phyloP scores from a whole-genome alignment of 2,888 invertebrate genomes.

The Drosophila anomelani region DNA sequence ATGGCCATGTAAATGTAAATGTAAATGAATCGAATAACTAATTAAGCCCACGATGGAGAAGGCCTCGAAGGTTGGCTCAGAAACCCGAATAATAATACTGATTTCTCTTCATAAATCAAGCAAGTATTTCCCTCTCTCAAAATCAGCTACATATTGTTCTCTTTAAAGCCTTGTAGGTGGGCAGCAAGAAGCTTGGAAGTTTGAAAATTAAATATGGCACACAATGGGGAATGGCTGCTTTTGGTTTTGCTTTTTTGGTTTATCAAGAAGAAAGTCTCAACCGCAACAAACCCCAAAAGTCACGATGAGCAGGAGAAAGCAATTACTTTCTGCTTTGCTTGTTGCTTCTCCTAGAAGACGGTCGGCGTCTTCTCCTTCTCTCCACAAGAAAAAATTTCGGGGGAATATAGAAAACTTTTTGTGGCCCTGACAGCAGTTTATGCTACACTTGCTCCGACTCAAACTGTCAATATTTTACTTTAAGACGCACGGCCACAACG shows the following conservation, averaged over 20 bases:
- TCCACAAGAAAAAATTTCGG: slow-evolving; percentile 10
- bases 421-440: slow-evolving; percentile 64
- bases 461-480: slow-evolving; percentile 80
- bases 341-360: slow-evolving; percentile 62
- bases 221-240: slow-evolving; percentile 17
- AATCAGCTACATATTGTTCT: slow-evolving; percentile 2
- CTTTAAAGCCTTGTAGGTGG: not conserved
- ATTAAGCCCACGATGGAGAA: slow-evolving; percentile 20
- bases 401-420: slow-evolving; percentile 57
- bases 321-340: slow-evolving; percentile 74
- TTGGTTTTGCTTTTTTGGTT: slow-evolving; percentile 40
- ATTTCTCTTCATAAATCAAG: slow-evolving; percentile 2
- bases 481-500: slow-evolving; percentile 59
- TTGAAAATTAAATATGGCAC: slow-evolving; percentile 57
- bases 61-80: slow-evolving; percentile 16
- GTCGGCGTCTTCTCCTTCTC: not conserved
- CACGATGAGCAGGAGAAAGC: slow-evolving; percentile 73
- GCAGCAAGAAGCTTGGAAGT: not conserved
- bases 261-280: slow-evolving; percentile 32
- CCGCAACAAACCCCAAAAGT: slow-evolving; percentile 52
- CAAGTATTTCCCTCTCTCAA: not conserved
- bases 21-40: slow-evolving; percentile 34
- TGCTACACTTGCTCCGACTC: slow-evolving; percentile 73
- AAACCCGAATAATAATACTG: slow-evolving; percentile 9
- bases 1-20: slow-evolving; percentile 20